Base-by-base conservation (phyloP, 2,113 vertebrate genomes). In the Macrotus californicus region DNA sequence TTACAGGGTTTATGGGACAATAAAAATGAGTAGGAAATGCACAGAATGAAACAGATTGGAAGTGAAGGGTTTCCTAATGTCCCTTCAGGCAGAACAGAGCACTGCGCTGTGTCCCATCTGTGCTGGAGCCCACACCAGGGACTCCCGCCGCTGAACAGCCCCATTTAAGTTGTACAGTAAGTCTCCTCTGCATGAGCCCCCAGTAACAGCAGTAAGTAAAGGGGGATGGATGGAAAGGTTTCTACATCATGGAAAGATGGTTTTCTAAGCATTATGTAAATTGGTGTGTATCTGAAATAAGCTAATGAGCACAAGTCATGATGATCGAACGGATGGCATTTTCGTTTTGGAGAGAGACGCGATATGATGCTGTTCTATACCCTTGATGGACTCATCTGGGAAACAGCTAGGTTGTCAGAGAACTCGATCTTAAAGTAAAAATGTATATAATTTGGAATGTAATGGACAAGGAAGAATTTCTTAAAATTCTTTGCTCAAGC, bases 311-410 rank as follows among this genome's bases (percentile, higher is more conserved):
- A 89, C 61, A 59, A 89, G 84, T 11, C 22, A 61, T 89, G 59
- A 93, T 97, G 88, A 91, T 97, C 72, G 93, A 96, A 94, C 84
- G 88, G 93, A 87, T 93, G 96, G 6, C 86, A 90, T 97, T 96
- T 97, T 97, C 95, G 94, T 48, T 77, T 67, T 4, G 41, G 86
- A 61, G 79, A 96, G 88, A 92, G 46, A 93, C 70, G 43, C 36
- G 86, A 66, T 70, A 7, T 83, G 93, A 41, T 92, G 83, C 72
- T 96, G n/a, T 91, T 97, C 92, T 92, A 46, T 96, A n/a, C n/a
- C 87, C 95, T 75, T 94, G 46, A 70, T 81, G 46, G 89, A 91
- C 82, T 97, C 96, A 94, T 64, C 0, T 22, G 84, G 85, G 95
- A 95, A 69, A 39, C 36, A 61, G 83, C 52, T 76, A 14, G 83